Evolutionary conservation across 1,140 invertebrate species (phyloP), one percentile per base, ranked within the genome.

Genomic region (Caenorhabditis inopinata): DNA sequence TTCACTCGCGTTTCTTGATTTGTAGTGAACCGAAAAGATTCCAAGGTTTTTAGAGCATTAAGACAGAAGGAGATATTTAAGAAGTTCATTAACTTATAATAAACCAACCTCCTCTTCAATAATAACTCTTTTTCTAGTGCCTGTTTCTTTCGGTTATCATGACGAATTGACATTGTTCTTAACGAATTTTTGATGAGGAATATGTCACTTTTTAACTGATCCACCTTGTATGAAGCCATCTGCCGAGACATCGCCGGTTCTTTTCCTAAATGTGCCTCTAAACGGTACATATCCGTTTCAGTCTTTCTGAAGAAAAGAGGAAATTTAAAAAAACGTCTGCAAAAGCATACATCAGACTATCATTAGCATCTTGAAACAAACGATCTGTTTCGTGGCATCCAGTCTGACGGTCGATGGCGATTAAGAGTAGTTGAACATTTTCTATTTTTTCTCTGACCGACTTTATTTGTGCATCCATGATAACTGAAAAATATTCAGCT

Each of bases 131-230:
- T 68, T 68, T 68, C 58, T 42, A 38, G 16, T 38, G 58, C 58
- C 38, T 68, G 58, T 42, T 68, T 68, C n/a, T 68, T 68, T 18
- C 58, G 58, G 21, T 38, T 68, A 32, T 35, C n/a, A 12, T 68
- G 58, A 1, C 58, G 58, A 68, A 38, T 68, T 38, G 58, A 21
- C 58, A 68, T 68, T 18, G 58, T 21, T 42, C 58, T 38, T 32
- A 68, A n/a, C 11, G 58, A 68, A 38, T 42, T 68, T 68, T 68
- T 68, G 58, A 68, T 68, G 32, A 68, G 58, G 38, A 21, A 68
- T 11, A 68, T 32, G n/a, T 68, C 58, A 21, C 58, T 68, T 68
- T 68, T 68, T 32, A 68, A 21, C n/a, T 68, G 58, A 68, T 68
- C 58, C n/a, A 68, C n/a, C 38, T 68, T 68, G 32, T 18, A 38